Base-by-base conservation (phyloP, 2,888 invertebrate genomes). In the Drosophila neonasuta region DNA sequence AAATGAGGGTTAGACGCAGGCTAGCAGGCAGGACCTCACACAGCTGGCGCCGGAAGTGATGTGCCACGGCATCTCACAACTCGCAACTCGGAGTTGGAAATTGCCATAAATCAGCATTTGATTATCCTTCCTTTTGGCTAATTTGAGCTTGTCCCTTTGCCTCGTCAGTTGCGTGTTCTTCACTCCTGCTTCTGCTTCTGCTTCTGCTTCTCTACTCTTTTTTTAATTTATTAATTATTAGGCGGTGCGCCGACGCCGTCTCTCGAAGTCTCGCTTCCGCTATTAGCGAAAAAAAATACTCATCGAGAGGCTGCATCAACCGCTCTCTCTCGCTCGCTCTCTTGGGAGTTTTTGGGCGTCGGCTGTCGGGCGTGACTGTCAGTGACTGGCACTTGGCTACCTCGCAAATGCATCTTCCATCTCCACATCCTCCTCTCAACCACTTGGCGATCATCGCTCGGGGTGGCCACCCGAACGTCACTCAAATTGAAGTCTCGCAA, bases 31-130 rank as follows among this genome's bases (percentile, higher is more conserved):
- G 79, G 81, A 87, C 85, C 85, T 85, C 85, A 85, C 85, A 86
- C 85, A 85, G 87, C 83, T 85, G 85, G 69, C 69, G 72, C 61
- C 60, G 52, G 60, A 56, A 56, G 56, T 56, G 55, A 44, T 45
- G 44, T 45, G 55, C 55, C 44, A 55, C 10, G 34, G 32, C 32
- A 24, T 20, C 34, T 55, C n/a, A 1, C 72, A 82, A 81, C 71
- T 75, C 71, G 63, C 58, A 44, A 51, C 44, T 59, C 51, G 66
- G 66, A 48, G 62, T 62, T 57, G 56, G 55, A 79, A 84, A 80
- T 84, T 84, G 84, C 76, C 79, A 86, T 86, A 82, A 86, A 82
- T 82, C 82, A 82, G 86, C 82, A 86, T 86, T 86, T 84, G 84
- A 82, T 82, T 82, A 82, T 82, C 86, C 86, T 85, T 75, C 67